Base-by-base conservation (phyloP, 2,113 vertebrate species). In the Indicator maculatus region DNA sequence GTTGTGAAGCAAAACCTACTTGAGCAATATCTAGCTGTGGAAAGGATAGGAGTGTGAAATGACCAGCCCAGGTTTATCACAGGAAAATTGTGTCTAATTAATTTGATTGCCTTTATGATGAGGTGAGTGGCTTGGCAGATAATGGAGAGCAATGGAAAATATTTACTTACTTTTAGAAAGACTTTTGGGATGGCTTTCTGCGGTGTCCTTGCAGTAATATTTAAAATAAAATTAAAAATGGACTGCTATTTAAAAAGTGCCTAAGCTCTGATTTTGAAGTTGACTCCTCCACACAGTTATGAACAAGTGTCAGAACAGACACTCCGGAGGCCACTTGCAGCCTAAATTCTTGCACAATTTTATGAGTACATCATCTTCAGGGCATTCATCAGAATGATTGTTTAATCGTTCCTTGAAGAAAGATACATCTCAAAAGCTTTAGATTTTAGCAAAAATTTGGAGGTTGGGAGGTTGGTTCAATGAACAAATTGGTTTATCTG, bases 191-290 rank as follows among this genome's bases (percentile, higher is more conserved):
- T 7, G 0, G 4, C 86, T 41, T 79, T 6, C 33, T 27, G 19
- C 4, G 28, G 8, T n/a, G 33, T 26, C 6, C 16, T 44, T 74
- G 27, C 7, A 36, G 5, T 11, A 71, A 81, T 69, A 36, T n/a
- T 6, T 31, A 4, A 4, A 45, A 16, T 2, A 31, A 19, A 3
- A 0, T 47, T 47, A 3, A 18, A 39, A 24, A 26, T 1, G 45
- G 75, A 26, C 16, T 27, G 27, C 11, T n/a, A 31, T 33, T 63
- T 38, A 75, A 74, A 71, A 30, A 1, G 5, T 75, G 3, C 3
- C 8, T 45, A 21, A 39, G 3, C 1, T 82, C 6, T 59, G 12
- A 17, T 14, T 78, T 82, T 64, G 31, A 82, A 28, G 7, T 11
- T 69, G 59, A 45, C 23, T 80, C 1, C 20, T 5, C 0, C 6